A percentile compares a stretch with the other conserved stretches of the same genome.
Conservation (phyloP, 2,888 invertebrate genomes). For the Apantesis nais region DNA sequence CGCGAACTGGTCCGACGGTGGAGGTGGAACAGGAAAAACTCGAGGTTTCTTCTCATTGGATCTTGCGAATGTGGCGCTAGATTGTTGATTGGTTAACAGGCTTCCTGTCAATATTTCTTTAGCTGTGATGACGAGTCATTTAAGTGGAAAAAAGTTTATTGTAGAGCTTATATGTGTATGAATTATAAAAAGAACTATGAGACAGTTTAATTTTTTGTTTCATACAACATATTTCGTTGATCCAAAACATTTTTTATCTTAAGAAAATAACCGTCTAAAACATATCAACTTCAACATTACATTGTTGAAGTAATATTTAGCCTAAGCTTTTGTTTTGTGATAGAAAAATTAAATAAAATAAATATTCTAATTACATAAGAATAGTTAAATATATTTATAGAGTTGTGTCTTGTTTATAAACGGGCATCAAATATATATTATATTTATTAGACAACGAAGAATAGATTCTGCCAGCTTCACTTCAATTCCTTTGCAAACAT, state of each 20-base stretch:
- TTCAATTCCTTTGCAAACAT: too few species aligned
- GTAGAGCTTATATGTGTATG: neutral
- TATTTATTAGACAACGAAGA: too few species aligned
- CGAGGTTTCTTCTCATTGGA: slow-evolving; percentile 30
- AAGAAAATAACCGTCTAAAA: neutral
- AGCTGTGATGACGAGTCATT: neutral
- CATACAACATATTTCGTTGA: neutral
- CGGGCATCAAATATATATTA: too few species aligned
- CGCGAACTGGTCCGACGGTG: slow-evolving; percentile 44
- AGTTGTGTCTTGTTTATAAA: too few species aligned
- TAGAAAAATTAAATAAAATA: too few species aligned
- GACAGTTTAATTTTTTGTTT: neutral
- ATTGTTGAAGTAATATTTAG: too few species aligned
- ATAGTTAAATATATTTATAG: too few species aligned
- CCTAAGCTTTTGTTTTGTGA: too few species aligned
- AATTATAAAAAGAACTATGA: neutral
- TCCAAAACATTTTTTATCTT: neutral
- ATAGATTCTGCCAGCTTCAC: too few species aligned
- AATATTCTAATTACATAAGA: too few species aligned
- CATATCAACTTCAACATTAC: too few species aligned
- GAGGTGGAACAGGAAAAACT: slow-evolving; percentile 42
- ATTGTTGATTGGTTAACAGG: neutral
- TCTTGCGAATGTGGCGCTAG: neutral
- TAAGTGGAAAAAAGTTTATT: neutral
- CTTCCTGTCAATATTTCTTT: neutral